phyloP scores from a whole-genome alignment of 2,888 invertebrate species.

The Lydus trimaculatus region DNA sequence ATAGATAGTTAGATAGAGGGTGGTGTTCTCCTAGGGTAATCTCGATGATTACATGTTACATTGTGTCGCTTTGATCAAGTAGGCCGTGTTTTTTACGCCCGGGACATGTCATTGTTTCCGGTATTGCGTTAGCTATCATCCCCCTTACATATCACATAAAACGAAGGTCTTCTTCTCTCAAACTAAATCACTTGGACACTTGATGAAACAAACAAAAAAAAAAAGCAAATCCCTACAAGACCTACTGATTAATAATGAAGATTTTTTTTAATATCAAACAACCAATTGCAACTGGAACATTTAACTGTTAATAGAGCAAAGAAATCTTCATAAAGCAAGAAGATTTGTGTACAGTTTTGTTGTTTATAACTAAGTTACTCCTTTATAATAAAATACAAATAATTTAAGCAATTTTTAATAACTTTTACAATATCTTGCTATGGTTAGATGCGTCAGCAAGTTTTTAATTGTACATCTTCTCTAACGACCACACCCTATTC shows the following conservation, averaged over 20 bases:
- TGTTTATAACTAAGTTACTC: no score
- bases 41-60: slow-evolving; percentile 59
- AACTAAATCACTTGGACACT: slow-evolving; percentile 1
- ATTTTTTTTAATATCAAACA: background rate
- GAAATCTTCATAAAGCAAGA: background rate
- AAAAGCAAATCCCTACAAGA: background rate
- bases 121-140: slow-evolving; percentile 40
- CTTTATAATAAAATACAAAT: background rate
- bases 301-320: slow-evolving; percentile 14
- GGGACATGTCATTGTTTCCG: slow-evolving; percentile 58
- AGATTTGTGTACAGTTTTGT: slow-evolving; percentile 23
- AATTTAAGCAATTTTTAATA: background rate
- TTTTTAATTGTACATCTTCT: background rate
- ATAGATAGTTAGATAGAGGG: no score
- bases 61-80: slow-evolving; percentile 58
- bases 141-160: no score
- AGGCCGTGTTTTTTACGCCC: slow-evolving; percentile 58
- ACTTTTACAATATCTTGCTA: background rate
- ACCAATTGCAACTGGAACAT: no score
- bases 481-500: background rate
- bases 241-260: no score
- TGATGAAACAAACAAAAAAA: slow-evolving; percentile 13
- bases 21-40: slow-evolving; percentile 49
- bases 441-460: slow-evolving; percentile 5
- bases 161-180: slow-evolving; percentile 7